Conservation (phyloP, 35 echinoderm and acorn worm species). For the Nesometra sesokonis region DNA sequence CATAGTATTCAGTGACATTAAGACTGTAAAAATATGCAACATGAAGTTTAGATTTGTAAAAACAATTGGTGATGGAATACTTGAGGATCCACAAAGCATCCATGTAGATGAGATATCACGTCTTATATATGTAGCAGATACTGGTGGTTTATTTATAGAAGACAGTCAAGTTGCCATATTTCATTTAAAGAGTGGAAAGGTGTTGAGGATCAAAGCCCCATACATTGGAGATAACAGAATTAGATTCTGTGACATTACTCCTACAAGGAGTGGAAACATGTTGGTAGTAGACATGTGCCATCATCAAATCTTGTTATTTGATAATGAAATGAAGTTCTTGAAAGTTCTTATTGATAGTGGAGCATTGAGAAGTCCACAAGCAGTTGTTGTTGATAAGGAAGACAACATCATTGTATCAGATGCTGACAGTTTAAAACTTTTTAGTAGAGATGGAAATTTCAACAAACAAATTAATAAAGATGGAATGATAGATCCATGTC, state of each 20-base stretch:
- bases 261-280: neutral
- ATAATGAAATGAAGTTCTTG: neutral
- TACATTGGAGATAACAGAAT: neutral
- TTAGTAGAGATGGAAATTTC: neutral
- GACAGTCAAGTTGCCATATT: no score
- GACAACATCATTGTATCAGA: neutral
- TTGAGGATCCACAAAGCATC: neutral
- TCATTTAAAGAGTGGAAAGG: neutral
- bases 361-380: neutral
- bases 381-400: neutral
- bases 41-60: neutral
- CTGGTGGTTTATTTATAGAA: neutral
- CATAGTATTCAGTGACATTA: neutral
- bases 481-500: neutral
- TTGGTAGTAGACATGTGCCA: neutral
- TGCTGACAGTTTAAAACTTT: neutral
- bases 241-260: neutral
- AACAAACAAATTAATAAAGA: neutral
- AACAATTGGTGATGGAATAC: neutral
- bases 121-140: neutral
- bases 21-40: neutral
- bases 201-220: neutral
- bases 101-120: neutral
- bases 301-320: neutral
- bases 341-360: neutral